These are phyloP conservation scores for Hippasteria phrygiana DNA, from an alignment of 53 echinoderm and acorn worm genomes.

Conservation along the genomic window DNA sequence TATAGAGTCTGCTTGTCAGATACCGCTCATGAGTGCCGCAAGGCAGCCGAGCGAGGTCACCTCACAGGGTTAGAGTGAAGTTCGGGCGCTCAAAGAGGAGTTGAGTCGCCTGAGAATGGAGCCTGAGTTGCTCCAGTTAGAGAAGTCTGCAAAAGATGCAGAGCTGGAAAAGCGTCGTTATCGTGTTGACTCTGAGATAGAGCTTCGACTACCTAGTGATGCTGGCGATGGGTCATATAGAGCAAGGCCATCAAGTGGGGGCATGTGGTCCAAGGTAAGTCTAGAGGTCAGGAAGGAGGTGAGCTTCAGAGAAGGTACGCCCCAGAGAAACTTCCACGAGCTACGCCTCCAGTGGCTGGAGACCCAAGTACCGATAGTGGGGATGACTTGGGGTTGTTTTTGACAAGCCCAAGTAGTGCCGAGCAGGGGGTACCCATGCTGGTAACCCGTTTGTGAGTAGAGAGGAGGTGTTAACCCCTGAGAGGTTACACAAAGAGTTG, in stretches of 20 bases:
- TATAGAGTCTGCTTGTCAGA: no score
- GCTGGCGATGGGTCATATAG: neutral
- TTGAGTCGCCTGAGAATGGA: neutral
- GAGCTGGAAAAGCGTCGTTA: neutral
- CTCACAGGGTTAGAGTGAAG: neutral
- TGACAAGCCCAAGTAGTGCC: no score
- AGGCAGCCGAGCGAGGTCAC: neutral
- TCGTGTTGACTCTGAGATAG: neutral
- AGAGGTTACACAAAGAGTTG: no score
- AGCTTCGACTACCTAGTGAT: neutral
- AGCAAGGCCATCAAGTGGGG: neutral
- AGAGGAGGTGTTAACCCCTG: no score
- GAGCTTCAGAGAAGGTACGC: neutral
- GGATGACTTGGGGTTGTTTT: no score
- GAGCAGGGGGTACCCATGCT: no score
- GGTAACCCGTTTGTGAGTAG: no score
- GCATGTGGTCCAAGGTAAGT: neutral
- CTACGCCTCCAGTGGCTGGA: neutral
- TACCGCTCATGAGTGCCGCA: no score
- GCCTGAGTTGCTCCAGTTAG: neutral
- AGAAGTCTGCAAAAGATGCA: constrained; percentile 5
- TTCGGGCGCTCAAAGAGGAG: neutral
- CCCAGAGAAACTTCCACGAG: neutral
- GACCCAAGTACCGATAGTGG: neutral
- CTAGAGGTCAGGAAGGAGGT: neutral